Evolutionary conservation across 2,113 vertebrate genomes (phyloP).

Genomic region (Rhineura floridana): DNA sequence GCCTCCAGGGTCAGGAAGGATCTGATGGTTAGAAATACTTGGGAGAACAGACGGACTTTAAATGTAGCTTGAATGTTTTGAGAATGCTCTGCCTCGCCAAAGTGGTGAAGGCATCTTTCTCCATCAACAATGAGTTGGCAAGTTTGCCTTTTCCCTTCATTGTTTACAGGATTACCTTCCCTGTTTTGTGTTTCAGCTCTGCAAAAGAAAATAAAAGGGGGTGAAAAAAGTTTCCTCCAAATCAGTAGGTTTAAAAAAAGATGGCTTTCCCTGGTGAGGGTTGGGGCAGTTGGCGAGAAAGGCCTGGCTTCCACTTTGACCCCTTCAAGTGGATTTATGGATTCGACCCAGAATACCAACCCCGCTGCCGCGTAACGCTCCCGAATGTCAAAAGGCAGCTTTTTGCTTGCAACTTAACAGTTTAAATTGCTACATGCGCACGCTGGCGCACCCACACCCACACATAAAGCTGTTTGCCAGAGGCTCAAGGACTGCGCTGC

Average conservation of each 20-base stretch:
- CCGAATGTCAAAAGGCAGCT: background rate
- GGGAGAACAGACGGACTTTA: background rate
- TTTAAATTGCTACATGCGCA: background rate
- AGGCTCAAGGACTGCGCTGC: no score
- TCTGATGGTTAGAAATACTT: background rate
- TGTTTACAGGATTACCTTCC: background rate
- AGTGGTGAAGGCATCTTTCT: background rate
- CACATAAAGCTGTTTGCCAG: background rate
- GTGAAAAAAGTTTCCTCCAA: background rate
- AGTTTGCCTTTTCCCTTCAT: background rate
- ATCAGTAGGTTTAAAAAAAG: background rate
- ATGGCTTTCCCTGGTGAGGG: no score
- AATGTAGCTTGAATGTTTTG: background rate
- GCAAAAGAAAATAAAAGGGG: no score
- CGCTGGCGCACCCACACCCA: background rate
- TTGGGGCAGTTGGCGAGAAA: background rate
- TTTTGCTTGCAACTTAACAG: background rate
- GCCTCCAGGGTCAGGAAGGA: background rate
- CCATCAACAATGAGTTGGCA: constrained; percentile 34
- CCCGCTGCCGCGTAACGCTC: background rate
- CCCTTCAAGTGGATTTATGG: background rate
- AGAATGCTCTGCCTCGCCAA: background rate
- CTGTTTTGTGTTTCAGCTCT: rapidly evolving
- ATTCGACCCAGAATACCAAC: background rate
- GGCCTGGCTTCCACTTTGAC: no score